Conservation (phyloP, 2,797 vertebrate genomes). For the Lutjanus campechanus region DNA sequence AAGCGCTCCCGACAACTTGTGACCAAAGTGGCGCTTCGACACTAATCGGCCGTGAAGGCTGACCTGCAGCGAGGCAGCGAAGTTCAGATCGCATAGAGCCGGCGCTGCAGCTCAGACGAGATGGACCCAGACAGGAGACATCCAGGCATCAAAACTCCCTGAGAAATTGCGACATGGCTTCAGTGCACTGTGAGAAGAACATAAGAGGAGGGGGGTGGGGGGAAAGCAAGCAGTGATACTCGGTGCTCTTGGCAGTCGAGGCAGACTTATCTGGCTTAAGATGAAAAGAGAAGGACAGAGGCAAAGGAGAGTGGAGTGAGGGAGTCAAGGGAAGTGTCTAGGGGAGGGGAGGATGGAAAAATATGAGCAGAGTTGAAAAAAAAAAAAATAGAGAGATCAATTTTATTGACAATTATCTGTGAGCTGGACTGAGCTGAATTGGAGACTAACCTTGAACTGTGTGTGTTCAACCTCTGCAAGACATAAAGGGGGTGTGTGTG, state of each 20-base stretch:
- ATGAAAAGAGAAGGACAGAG: conserved; percentile 83
- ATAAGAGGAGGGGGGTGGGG: conserved; percentile 63
- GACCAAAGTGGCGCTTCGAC: conserved; percentile 94
- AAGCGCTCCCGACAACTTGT: conserved; percentile 95
- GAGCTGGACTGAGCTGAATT: conserved; percentile 67
- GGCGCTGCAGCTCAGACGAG: conserved; percentile 84
- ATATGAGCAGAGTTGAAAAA: conserved; percentile 57
- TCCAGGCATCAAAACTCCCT: conserved; percentile 91
- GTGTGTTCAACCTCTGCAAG: conserved; percentile 66
- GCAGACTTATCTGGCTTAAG: conserved; percentile 80
- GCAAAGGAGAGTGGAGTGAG: conserved; percentile 68
- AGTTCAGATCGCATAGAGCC: conserved; percentile 92
- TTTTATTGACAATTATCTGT: conserved; percentile 84
- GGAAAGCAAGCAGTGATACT: conserved; percentile 75
- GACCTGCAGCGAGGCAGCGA: conserved; percentile 93
- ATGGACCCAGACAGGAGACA: conserved; percentile 94
- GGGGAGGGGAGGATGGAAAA: conserved; percentile 48
- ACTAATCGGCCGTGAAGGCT: conserved; percentile 99
- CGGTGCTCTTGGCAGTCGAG: conserved; percentile 81
- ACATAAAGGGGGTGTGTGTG: conserved; percentile 20
- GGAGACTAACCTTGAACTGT: conserved; percentile 78
- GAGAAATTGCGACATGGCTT: conserved; percentile 85
- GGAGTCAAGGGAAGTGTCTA: conserved; percentile 63
- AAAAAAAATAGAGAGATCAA: conserved; percentile 69
- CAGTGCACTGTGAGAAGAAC: conserved; percentile 80